Base-by-base conservation (phyloP, 1,140 invertebrate genomes). In the Liolophura sinensis region DNA sequence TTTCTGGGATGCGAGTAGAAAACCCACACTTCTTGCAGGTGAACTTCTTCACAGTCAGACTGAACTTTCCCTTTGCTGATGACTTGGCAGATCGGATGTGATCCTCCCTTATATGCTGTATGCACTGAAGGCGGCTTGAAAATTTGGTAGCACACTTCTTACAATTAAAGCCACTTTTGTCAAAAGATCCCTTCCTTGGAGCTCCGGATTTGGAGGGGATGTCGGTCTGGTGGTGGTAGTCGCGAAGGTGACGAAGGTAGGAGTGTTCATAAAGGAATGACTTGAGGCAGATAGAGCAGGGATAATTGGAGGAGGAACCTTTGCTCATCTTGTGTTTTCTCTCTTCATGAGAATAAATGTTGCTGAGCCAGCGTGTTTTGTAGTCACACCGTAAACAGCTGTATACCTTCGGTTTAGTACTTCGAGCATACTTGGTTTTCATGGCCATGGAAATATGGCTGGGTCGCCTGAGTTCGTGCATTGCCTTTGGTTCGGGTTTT, bases 291-390 rank as follows among this genome's bases (percentile, higher is more conserved):
- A 73, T 70, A 54, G 76, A 77, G 67, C 80, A 83, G 20, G 72
- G 61, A 64, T 73, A 81, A 60, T 68, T 70, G 48, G 18, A 47
- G 52, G 58, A 57, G 60, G 60, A 27, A 49, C 64, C 51, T 56
- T 71, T 64, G 51, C 61, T 68, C 40, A 24, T 55, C 20, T 57
- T 58, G 69, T 82, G 78, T 24, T 77, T 76, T 16, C 92, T 91
- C 72, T 92, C 89, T 78, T 97, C 94, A 86, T 97, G 94, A 27
- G 94, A 90, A 81, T 94, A 94, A 63, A 96, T 87, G 78, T 95
- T 93, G 27, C 93, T 93, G 64, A 96, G 87, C 73, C 94, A 91
- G 62, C 92, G 89, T 20, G 93, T 95, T n/a, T 91, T 90, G 80
- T 95, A 96, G 52, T 91, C 89, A 76, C 95, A 97, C 75, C 92